Evolutionary conservation across 2,888 invertebrate genomes (phyloP).

Genomic region (Hirtodrosophila duncani): DNA sequence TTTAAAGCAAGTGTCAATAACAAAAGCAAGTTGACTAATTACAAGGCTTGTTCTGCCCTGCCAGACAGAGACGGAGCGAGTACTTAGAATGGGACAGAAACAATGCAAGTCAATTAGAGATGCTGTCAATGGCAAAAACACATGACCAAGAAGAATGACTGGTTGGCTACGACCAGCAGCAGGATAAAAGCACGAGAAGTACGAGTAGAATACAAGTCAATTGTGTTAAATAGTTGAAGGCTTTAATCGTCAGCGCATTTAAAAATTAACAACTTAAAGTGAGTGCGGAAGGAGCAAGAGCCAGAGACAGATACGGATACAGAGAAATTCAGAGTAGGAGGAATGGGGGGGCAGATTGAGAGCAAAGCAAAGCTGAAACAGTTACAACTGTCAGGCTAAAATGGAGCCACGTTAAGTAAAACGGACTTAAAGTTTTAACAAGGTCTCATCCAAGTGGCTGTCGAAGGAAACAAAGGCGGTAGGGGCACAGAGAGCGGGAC

Average conservation of each 20-base stretch:
- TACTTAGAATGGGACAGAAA: slow-evolving; percentile 5
- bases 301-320: background rate
- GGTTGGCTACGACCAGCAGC: too few relatives aligned
- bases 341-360: background rate
- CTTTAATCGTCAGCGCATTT: slow-evolving; percentile 21
- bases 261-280: slow-evolving; percentile 26
- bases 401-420: slow-evolving; percentile 66
- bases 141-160: background rate
- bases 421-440: slow-evolving; percentile 71
- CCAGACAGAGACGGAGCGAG: slow-evolving; percentile 1
- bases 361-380: slow-evolving; percentile 17
- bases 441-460: slow-evolving; percentile 57
- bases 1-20: slow-evolving; percentile 53
- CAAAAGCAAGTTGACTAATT: slow-evolving; percentile 57
- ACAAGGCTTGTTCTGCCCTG: slow-evolving; percentile 30
- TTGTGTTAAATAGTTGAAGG: slow-evolving; percentile 40
- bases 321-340: background rate
- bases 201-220: background rate
- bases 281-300: background rate
- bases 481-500: slow-evolving; percentile 8
- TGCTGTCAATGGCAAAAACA: slow-evolving; percentile 46
- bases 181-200: background rate
- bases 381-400: slow-evolving; percentile 69
- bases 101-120: slow-evolving; percentile 57
- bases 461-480: slow-evolving; percentile 11